Conservation (phyloP, 1,140 invertebrate species). For the Limonius californicus region DNA sequence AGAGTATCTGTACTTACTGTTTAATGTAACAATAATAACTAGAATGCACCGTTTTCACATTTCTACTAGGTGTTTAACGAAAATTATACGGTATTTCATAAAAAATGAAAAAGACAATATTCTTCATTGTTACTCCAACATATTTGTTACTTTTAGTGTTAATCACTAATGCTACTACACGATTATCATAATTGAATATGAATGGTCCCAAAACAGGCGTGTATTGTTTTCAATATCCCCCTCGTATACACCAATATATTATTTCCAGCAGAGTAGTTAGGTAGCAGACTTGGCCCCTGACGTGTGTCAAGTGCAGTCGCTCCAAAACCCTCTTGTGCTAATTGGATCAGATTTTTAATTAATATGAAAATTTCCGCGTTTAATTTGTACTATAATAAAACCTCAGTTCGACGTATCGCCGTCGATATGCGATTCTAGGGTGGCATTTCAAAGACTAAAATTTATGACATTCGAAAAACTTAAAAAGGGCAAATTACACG, state of each 20-base stretch:
- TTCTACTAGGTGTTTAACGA: too few relatives aligned
- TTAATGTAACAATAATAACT: too few relatives aligned
- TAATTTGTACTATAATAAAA: conserved; percentile 28
- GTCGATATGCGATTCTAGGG: not conserved
- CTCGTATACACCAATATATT: conserved; percentile 30
- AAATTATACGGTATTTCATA: too few relatives aligned
- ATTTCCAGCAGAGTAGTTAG: conserved; percentile 30
- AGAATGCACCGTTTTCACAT: too few relatives aligned
- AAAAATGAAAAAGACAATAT: too few relatives aligned
- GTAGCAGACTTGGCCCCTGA: conserved; percentile 37
- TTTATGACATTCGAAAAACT: not conserved
- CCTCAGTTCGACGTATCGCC: conserved; percentile 26
- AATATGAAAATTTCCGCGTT: conserved; percentile 44
- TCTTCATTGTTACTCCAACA: too few relatives aligned
- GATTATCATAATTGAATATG: too few relatives aligned
- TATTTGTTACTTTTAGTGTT: too few relatives aligned
- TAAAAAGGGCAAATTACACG: not conserved
- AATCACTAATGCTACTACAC: too few relatives aligned
- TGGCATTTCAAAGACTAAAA: not conserved
- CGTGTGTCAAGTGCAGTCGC: conserved; percentile 45
- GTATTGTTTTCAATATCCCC: conserved; percentile 3
- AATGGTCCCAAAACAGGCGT: too few relatives aligned
- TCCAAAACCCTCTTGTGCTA: conserved; percentile 37
- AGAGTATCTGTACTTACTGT: too few relatives aligned
- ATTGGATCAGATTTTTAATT: conserved; percentile 48